phyloP scores from a whole-genome alignment of 2,113 vertebrate species.

The Hylia prasina region DNA sequence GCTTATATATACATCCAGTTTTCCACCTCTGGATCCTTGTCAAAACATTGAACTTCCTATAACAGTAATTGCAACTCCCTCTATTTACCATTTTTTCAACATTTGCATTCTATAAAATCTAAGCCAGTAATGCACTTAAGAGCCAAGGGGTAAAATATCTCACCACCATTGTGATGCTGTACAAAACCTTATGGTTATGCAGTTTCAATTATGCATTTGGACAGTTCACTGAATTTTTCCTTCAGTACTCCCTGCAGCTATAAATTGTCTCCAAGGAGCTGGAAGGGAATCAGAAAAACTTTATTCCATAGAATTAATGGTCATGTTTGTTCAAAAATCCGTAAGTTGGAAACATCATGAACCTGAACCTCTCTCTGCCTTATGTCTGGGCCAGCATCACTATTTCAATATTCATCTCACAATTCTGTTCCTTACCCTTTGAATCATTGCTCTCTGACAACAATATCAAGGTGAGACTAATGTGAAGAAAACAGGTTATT shows the following conservation, averaged over 20 bases:
- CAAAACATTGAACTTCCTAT: neutral
- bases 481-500: neutral
- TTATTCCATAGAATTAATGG: neutral
- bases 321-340: neutral
- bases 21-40: neutral
- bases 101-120: neutral
- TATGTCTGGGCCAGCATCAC: neutral
- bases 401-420: neutral
- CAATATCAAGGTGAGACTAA: neutral
- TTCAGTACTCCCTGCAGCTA: neutral
- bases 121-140: constrained; percentile 23
- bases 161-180: neutral
- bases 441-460: neutral
- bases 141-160: neutral
- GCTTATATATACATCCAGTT: neutral
- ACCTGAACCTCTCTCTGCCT: neutral
- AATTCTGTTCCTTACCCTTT: neutral
- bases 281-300: constrained; percentile 13
- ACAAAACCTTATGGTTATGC: neutral
- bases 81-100: neutral
- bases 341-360: neutral
- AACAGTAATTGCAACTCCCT: neutral
- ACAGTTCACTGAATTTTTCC: constrained; percentile 7
- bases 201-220: constrained; percentile 25
- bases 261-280: constrained; percentile 30